Base-by-base conservation (phyloP, 2,888 invertebrate genomes). In the Volucella inanis region DNA sequence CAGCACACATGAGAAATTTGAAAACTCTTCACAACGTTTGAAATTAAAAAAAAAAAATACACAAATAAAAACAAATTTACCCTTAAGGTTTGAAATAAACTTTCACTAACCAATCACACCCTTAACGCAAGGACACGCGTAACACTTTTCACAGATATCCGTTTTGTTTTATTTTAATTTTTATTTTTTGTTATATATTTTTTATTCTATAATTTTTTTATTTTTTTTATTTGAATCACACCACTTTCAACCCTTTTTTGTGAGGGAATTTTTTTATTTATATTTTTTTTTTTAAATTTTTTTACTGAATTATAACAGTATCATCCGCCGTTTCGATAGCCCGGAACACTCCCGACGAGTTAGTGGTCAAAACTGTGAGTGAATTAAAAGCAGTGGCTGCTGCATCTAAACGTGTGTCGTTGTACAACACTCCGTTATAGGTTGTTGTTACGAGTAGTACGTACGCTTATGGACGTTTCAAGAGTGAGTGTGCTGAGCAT, bases 261-360 rank as follows among this genome's bases (percentile, higher is more conserved):
- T 15, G n/a, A 15, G 12, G 0, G 14, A 43, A 9, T 61, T 52
- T 52, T 67, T 43, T 41, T 22, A 67, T 59, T 55, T 49, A 55
- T 22, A 22, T 22, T 22, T 22, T 22, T 22, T 22, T 22, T 22
- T 22, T 22, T 2, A 22, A 22, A 22, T 57, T 18, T 45, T 49
- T 57, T 31, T n/a, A 10, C 10, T 14, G 49, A 82, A 67, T 45
- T 68, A 18, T 47, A 65, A 57, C 14, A 64, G 39, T 74, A 39
- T 50, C 49, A 79, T 84, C 79, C 80, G 84, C 61, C 75, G 76
- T 68, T 77, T 72, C 71, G 67, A 81, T 61, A 55, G 77, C 62
- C 67, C 85, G 90, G 90, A 90, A 89, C 90, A 90, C 90, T 89
- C 90, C 90, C 90, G 91, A 89, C 91, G 89, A 90, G 91, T 91